Base-by-base conservation (phyloP, 1,140 invertebrate species). In the Wasmannia auropunctata region DNA sequence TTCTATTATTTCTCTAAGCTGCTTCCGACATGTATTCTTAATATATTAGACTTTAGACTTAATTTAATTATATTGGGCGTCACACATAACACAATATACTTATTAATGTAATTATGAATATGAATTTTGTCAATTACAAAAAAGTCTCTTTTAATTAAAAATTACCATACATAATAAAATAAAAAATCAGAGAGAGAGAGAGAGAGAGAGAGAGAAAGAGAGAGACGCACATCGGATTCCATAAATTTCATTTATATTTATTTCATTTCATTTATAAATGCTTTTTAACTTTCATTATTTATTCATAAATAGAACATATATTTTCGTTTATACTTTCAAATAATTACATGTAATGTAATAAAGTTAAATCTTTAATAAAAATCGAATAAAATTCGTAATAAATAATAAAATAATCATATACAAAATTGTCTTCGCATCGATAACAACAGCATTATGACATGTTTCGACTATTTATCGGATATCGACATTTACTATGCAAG, bases 1-100 rank as follows among this genome's bases (percentile, higher is more conserved):
- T 70, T 58, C 69, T 87, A 65, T 83, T 86, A 86, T 76, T 58
- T 37, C 54, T 40, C 22, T 67, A 28, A 87, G 40, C 75, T 34
- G 40, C 49, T 87, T 85, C 37, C 37, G 7, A 63, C 46, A 28
- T 76, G 62, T 22, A 40, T 31, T 31, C 54, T 85, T 67, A n/a
- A 67, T 37, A 31, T 22, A 62, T 31, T 19, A 37, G 8, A n/a
- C 70, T 43, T 31, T 31, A 31, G n/a, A n/a, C n/a, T 19, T 60
- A 31, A 19, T 69, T 51, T 72, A 34, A 72, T 72, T n/a, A n/a
- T 49, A 40, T 22, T 37, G 5, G 3, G 10, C 8, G 3, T 67
- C 3, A n/a, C n/a, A n/a, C n/a, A 19, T 54, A 34, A 72, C 6
- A 8, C 0, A 6, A 6, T 22, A 49, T n/a, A n/a, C n/a, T 63